phyloP scores from a whole-genome alignment of 2,113 vertebrate genomes.

The Mormyrus iriodes region DNA sequence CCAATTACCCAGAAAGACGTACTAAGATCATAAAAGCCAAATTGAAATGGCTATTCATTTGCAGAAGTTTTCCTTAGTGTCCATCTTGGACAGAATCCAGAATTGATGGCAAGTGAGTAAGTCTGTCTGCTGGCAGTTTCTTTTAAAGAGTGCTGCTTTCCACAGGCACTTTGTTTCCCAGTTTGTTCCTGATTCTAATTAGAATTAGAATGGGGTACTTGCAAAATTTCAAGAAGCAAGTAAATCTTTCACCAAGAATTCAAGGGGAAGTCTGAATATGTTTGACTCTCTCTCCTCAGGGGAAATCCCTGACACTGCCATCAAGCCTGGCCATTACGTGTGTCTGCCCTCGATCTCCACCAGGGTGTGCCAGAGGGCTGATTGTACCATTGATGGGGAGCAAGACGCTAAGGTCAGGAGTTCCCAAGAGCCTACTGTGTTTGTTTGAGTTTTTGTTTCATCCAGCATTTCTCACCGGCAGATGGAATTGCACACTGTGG shows the following conservation, averaged over 20 bases:
- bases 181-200: neutral
- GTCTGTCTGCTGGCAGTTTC: neutral
- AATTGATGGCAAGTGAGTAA: neutral
- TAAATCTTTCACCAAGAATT: neutral
- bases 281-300: conserved; percentile 41
- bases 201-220: neutral
- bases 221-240: neutral
- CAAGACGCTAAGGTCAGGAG: conserved; percentile 64
- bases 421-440: conserved; percentile 31
- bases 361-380: conserved; percentile 67
- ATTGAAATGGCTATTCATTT: neutral
- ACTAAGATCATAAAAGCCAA: neutral
- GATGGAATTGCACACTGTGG: conserved; percentile 65
- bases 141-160: neutral
- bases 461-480: conserved; percentile 44
- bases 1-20: neutral
- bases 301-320: conserved; percentile 61
- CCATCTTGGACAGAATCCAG: neutral
- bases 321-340: conserved; percentile 53
- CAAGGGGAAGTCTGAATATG: neutral
- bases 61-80: neutral
- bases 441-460: neutral
- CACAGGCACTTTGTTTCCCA: neutral
- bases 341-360: conserved; percentile 65
- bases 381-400: conserved; percentile 55